phyloP scores from a whole-genome alignment of 2,888 invertebrate species.

The Dioctria linearis region DNA sequence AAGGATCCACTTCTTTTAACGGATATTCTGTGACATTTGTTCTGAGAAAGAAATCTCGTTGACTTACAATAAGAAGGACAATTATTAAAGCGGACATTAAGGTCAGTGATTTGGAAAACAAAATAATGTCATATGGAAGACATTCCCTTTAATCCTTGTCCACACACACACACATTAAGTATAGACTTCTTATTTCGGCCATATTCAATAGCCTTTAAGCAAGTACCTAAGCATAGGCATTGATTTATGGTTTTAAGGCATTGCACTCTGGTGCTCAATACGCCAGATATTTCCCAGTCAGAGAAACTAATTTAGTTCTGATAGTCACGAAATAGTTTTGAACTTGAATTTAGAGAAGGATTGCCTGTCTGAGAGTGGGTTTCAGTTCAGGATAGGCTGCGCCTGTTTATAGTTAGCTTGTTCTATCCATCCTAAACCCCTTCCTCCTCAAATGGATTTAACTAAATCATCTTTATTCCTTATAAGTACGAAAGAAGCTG shows the following conservation, averaged over 20 bases:
- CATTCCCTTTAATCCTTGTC: background rate
- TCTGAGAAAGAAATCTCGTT: constrained; percentile 23
- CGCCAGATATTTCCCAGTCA: constrained; percentile 20
- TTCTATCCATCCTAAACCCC: background rate
- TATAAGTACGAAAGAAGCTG: background rate
- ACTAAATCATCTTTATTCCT: constrained; percentile 21
- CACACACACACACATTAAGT: background rate
- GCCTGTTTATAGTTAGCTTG: no score
- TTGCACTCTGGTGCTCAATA: background rate
- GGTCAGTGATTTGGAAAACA: constrained; percentile 17
- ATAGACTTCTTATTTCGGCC: background rate
- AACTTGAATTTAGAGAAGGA: constrained; percentile 35
- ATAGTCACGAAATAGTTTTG: constrained; percentile 40
- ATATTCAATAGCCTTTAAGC: background rate
- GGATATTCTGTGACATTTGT: constrained; percentile 21
- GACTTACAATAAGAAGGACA: background rate
- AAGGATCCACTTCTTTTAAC: constrained; percentile 17
- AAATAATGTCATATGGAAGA: background rate
- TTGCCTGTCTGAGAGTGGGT: constrained; percentile 18
- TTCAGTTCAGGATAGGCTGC: background rate
- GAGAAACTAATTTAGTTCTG: constrained; percentile 46
- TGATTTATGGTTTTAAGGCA: constrained; percentile 19
- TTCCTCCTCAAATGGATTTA: constrained; percentile 11
- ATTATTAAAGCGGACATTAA: constrained; percentile 37
- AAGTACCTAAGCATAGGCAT: background rate